Percentiles rank a stretch among this genome's conserved stretches.
Conservation (phyloP, 2,888 invertebrate species). For the Furcula furcula region DNA sequence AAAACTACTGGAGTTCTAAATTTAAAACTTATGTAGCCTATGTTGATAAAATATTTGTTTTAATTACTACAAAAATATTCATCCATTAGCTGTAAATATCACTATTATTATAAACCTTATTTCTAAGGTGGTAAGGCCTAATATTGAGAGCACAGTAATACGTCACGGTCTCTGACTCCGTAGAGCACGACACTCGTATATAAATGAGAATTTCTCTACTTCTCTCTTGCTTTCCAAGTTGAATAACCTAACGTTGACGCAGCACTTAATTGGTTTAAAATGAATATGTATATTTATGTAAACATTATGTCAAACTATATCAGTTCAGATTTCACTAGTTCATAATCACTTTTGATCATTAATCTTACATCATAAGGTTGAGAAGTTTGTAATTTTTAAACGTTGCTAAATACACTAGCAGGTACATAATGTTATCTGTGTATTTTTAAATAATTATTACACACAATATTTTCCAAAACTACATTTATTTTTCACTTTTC, state of each 20-base stretch:
- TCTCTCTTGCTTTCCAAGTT: slow-evolving; percentile 76
- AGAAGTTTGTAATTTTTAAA: too few relatives aligned
- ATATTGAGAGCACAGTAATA: slow-evolving; percentile 13
- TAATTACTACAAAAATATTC: too few relatives aligned
- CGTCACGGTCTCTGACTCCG: slow-evolving; percentile 48
- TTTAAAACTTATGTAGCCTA: too few relatives aligned
- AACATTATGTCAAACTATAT: slow-evolving; percentile 24
- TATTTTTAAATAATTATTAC: too few relatives aligned
- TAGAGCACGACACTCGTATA: slow-evolving; percentile 54
- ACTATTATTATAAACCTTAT: slow-evolving; percentile 11
- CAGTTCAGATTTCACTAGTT: slow-evolving; percentile 17
- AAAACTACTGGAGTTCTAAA: too few relatives aligned
- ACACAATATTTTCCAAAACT: too few relatives aligned
- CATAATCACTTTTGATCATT: slow-evolving; percentile 10
- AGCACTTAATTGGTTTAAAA: slow-evolving; percentile 53
- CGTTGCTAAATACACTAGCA: too few relatives aligned
- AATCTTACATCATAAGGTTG: too few relatives aligned
- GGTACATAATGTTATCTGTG: too few relatives aligned
- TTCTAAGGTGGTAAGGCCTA: slow-evolving; percentile 8
- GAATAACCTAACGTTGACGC: slow-evolving; percentile 66
- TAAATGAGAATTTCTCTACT: slow-evolving; percentile 65
- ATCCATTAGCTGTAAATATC: too few relatives aligned
- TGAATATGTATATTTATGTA: slow-evolving; percentile 27
- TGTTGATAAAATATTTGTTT: too few relatives aligned
- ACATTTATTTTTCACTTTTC: too few relatives aligned